Conservation (phyloP, 30 jellyfish, hydroid and myxozoan genomes). For the Aurelia sp. region DNA sequence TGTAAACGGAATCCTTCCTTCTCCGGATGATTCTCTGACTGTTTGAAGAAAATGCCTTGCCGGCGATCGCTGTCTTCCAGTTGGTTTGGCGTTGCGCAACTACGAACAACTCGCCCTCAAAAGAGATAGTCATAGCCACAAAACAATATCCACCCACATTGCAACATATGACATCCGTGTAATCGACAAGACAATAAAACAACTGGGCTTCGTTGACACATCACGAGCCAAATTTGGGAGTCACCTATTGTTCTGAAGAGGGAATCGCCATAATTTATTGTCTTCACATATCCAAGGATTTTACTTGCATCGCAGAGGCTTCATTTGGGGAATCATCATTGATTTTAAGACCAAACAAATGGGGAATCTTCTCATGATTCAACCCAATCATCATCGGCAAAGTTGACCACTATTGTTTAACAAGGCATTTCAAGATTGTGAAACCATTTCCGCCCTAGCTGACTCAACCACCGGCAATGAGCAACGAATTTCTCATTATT, state of each 20-base stretch:
- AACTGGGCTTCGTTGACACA: conserved; percentile 80
- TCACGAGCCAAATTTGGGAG: conserved; percentile 89
- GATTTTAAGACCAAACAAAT: conserved; percentile 2
- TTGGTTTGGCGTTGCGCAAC: conserved; percentile 88
- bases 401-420: conserved; percentile 38
- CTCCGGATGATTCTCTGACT: background rate
- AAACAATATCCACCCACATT: conserved; percentile 82
- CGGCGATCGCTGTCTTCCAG: conserved; percentile 30
- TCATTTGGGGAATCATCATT: conserved; percentile 11
- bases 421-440: conserved; percentile 45
- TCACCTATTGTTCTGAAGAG: conserved; percentile 43
- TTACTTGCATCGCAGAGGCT: conserved; percentile 5
- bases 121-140: conserved; percentile 52
- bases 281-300: background rate
- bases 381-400: conserved; percentile 49
- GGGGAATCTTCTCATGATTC: conserved; percentile 53
- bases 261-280: conserved; percentile 49
- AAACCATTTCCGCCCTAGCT: conserved; percentile 70
- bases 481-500: conserved; percentile 46
- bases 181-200: conserved; percentile 53
- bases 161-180: conserved; percentile 82
- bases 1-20: background rate
- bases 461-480: conserved; percentile 70
- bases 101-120: conserved; percentile 29
- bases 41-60: conserved; percentile 1